Evolutionary conservation across 2,888 invertebrate genomes (phyloP), one percentile per base, ranked within the genome.

Genomic region (Platerodrilus igneus): DNA sequence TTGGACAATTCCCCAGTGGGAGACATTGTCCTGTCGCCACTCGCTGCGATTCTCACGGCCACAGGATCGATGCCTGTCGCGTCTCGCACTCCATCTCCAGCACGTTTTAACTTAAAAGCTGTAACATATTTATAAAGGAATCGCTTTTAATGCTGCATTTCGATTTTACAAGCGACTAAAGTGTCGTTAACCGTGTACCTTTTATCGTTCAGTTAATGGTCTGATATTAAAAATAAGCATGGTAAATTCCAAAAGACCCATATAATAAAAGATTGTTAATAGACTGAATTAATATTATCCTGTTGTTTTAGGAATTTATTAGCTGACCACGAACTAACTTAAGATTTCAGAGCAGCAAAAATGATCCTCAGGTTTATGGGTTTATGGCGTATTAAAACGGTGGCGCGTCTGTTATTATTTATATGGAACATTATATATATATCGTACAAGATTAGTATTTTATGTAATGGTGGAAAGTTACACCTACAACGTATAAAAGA

Each of bases 11-110:
- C 53, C 58, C 58, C 47, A 53, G 53, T 27, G 53, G 47, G 56
- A 53, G 56, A 58, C 59, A 58, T 59, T 59, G 58, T 59, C 55
- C 56, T 57, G 55, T 57, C 51, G 51, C 50, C 42, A 47, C 50
- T 47, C 46, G 51, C 55, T 45, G 51, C 47, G 56, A 55, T 60
- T 59, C 61, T 58, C 58, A 57, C 59, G 59, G 57, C 53, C 50
- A 49, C 55, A 54, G 56, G 59, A 62, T 61, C 59, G 60, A 62
- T 62, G 56, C 53, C 55, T 55, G 53, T 51, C 50, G 46, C 47
- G 46, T 48, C 45, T 32, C 39, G 43, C 45, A 47, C 46, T 45
- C 32, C 27, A 33, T 38, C 16, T 28, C 33, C 37, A 48, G 35
- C 46, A 44, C 16, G 8, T 32, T 37, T 42, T 35, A 33, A 42